Evolutionary conservation across 2,113 vertebrate species (phyloP), one percentile per base, ranked within the genome.

Genomic region (Ranitomeya variabilis): DNA sequence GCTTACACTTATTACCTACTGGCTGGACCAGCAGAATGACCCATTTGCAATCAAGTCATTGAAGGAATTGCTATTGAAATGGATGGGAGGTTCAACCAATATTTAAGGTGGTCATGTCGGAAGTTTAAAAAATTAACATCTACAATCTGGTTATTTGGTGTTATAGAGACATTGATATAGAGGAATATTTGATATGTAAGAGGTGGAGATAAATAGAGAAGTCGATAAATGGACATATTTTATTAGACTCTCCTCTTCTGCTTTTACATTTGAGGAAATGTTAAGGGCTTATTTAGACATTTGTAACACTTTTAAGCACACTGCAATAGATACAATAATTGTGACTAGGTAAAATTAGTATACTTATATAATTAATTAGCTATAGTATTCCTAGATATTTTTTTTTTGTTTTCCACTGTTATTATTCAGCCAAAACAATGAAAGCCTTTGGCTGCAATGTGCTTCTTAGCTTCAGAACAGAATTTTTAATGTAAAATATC

Each of bases 271-370:
- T 85, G 74, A 89, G 73, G 82, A 89, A 85, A 85, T 69, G 87
- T 89, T 82, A 89, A 89, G 87, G 87, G 87, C 87, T 89, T 89
- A 78, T 85, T 83, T 84, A 89, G 51, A 85, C 73, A 83, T 89
- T 89, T 89, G 64, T 85, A 89, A 84, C 52, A 85, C 81, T 84
- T 88, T 89, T 85, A 89, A 89, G 87, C 87, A 89, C 87, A 89
- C 87, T 89, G 87, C 87, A 89, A 89, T 89, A 89, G 81, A 85
- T 89, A 77, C 59, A 84, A 73, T 80, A 88, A 76, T 78, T 89
- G 87, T 89, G 82, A 85, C 23, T 89, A 89, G 81, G 66, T 79
- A 19, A 54, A 78, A 89, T 78, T 89, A 89, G 80, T 84, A 84
- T 67, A 77, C 87, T 84, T 78, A 89, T 84, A 89, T 89, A 81